These are phyloP conservation scores for Bombus confusus DNA, from an alignment of 1,140 invertebrate genomes.

Conservation along the genomic window DNA sequence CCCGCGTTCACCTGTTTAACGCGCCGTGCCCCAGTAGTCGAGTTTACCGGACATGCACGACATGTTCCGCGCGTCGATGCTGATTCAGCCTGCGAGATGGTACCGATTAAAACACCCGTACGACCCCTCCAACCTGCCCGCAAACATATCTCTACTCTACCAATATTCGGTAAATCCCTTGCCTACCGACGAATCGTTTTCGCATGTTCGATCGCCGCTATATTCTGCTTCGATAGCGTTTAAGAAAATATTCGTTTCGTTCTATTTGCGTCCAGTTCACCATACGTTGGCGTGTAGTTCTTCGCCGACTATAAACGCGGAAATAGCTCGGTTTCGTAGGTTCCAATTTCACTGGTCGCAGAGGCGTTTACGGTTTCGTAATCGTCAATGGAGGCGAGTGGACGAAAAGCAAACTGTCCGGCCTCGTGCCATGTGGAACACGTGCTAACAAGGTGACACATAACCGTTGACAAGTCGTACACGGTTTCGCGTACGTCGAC, in stretches of 20 bases:
- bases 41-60: constrained; percentile 51
- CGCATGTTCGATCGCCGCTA: too few species aligned
- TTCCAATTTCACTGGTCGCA: constrained; percentile 2
- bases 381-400: constrained; percentile 2
- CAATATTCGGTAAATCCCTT: too few species aligned
- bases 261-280: not conserved
- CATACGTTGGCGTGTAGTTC: not conserved
- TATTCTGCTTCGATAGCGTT: too few species aligned
- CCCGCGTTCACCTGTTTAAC: constrained; percentile 37
- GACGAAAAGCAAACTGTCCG: not conserved
- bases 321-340: not conserved
- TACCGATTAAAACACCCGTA: constrained; percentile 8
- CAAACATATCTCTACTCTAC: too few species aligned
- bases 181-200: too few species aligned
- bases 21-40: constrained; percentile 57
- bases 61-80: constrained; percentile 33
- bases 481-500: constrained; percentile 30
- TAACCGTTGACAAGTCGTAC: constrained; percentile 10
- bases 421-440: not conserved
- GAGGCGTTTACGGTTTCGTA: not conserved
- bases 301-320: not conserved
- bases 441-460: constrained; percentile 9
- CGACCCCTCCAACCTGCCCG: too few species aligned
- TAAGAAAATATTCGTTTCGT: not conserved
- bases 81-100: constrained; percentile 12